Base-by-base conservation (phyloP, 2,797 vertebrate species). In the Acanthopagrus latus region DNA sequence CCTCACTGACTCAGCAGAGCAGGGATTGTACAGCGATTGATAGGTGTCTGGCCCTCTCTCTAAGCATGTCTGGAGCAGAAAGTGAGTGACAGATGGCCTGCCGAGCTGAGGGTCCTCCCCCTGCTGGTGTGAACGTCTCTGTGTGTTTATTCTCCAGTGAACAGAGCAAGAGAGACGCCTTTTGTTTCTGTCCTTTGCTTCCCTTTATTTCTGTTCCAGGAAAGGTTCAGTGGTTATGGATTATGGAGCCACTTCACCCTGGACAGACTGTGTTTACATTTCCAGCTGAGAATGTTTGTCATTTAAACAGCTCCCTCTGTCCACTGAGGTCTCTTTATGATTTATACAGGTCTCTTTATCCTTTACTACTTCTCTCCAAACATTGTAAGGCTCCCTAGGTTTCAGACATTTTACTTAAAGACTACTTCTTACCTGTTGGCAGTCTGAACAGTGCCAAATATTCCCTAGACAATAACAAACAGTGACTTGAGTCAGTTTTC, bases 191-290 rank as follows among this genome's bases (percentile, higher is more conserved):
- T 29, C 41, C 51, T 56, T 51, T 51, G 5, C 52, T 43, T 73
- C 48, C 18, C 29, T 59, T 64, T 52, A 50, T 67, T 14, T 71
- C 33, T 74, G 2, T 14, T 56, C 57, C 48, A 55, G 69, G 57
- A 70, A 74, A 33, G 48, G 16, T 69, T 86, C 66, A 70, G 13
- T 64, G 57, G 56, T 86, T 77, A 62, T 76, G 58, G 33, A 58
- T 33, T 76, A 58, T 65, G 76, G 57, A 79, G 66, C 64, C 46
- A 12, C 70, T 82, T 82, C 54, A 17, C 29, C 21, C 41, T 38
- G 20, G 23, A 52, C 43, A 55, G 29, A 33, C 59, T 77, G 47
- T 73, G 84, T 89, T 90, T 80, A 87, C 78, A 82, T 89, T 85
- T 80, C 70, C 60, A 76, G 66, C 71, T 68, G 63, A 67, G 25